Base-by-base conservation (phyloP, 2,113 vertebrate genomes). In the Scopus umbretta region DNA sequence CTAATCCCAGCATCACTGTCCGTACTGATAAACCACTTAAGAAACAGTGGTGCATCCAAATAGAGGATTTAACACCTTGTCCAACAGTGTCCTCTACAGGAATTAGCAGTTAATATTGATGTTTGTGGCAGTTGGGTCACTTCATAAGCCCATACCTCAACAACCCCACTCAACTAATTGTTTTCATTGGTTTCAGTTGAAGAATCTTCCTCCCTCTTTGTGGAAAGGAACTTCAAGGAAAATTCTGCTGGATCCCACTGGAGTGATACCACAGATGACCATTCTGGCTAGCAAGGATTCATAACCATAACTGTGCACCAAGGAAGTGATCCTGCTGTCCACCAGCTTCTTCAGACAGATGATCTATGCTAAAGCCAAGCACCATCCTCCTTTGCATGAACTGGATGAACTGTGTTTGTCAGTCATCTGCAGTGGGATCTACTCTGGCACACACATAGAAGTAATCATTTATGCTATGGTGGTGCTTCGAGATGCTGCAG, bases 301-400 rank as follows among this genome's bases (percentile, higher is more conserved):
- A 7, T 47, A 61, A 76, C 10, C 22, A 47, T 36, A 62, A 23
- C 1, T 6, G 12, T 0, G 0, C 32, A n/a, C 5, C 34, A 61
- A 70, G 66, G 22, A 90, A 85, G 19, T 42, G 52, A 88, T 78
- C 42, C 23, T 61, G 3, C 16, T 50, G 16, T 75, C 25, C 27
- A 30, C 27, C 40, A 47, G 22, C 36, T 73, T 32, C 58, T 76
- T 92, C 45, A 53, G 11, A 6, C 32, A 38, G 38, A 29, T 71
- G 63, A 56, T 45, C 52, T 45, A 4, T 42, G 42, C 47, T n/a
- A 5, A 89, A 79, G 23, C 34, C 43, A 72, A 68, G 53, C 23
- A 29, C 32, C 26, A 36, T 8, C 18, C 19, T 52, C 34, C 38
- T 81, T 38, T 34, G 8, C 0, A 3, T 47, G 45, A 83, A 20